Conservation (phyloP, 2,797 vertebrate species). For the Argya squamiceps region DNA sequence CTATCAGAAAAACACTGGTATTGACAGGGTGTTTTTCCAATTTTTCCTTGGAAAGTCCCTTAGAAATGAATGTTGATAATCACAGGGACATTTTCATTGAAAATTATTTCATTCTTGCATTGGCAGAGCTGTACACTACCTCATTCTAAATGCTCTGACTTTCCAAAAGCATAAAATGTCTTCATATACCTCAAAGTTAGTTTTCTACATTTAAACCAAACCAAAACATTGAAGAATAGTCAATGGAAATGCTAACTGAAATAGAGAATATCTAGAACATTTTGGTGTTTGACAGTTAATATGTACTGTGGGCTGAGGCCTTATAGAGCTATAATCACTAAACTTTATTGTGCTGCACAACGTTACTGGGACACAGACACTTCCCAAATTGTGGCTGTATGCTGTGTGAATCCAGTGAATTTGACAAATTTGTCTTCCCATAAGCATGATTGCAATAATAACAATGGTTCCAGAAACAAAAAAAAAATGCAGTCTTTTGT, state of each 20-base stretch:
- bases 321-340: background rate
- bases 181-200: background rate
- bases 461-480: background rate
- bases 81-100: background rate
- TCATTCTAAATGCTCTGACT: background rate
- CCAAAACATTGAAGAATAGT: background rate
- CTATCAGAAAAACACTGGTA: background rate
- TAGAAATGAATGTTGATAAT: background rate
- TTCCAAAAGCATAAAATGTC: background rate
- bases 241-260: background rate
- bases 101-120: background rate
- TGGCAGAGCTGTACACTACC: background rate
- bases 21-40: background rate
- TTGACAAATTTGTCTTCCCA: background rate
- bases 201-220: background rate
- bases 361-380: fast-evolving
- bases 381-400: background rate
- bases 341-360: background rate
- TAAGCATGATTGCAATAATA: background rate
- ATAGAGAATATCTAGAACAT: background rate
- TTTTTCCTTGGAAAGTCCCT: background rate
- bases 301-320: background rate
- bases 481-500: background rate
- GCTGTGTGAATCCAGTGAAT: background rate
- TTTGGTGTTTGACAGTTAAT: background rate